A percentile compares a stretch with the other conserved stretches of the same genome.
Evolutionary conservation across 2,113 vertebrate genomes (phyloP).

Genomic region (Athene noctua): DNA sequence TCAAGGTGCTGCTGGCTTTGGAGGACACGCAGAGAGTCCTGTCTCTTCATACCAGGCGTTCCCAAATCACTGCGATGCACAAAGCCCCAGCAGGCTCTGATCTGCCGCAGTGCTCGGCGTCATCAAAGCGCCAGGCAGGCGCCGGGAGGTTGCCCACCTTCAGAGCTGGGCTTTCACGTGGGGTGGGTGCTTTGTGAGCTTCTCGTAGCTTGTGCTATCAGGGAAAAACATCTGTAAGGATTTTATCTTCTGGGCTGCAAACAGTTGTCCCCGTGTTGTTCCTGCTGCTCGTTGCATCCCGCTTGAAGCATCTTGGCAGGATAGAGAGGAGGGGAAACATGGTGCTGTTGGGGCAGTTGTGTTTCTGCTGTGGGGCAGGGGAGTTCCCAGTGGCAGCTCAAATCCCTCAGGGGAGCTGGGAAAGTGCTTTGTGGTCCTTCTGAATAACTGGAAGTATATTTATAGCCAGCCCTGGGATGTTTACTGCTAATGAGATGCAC

Average conservation of each 20-base stretch:
- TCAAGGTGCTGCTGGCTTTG: not conserved
- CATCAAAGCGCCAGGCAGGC: not conserved
- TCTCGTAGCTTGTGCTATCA: not conserved
- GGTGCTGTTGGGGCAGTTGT: not conserved
- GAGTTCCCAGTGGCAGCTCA: not conserved
- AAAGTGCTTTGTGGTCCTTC: not conserved
- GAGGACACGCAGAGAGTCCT: not conserved
- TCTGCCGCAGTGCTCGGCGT: not conserved
- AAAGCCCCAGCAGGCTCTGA: not conserved
- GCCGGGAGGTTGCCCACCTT: not conserved
- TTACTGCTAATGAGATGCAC: not conserved
- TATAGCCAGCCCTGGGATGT: not conserved
- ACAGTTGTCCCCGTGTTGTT: accelerated
- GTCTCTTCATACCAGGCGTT: not conserved
- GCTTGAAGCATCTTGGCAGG: not conserved
- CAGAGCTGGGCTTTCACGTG: not conserved
- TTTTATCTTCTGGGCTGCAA: not conserved
- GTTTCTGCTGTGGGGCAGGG: not conserved
- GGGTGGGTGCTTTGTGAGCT: not conserved
- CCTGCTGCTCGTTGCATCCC: not conserved
- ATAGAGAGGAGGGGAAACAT: accelerated
- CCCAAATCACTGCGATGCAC: not conserved
- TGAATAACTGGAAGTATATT: not conserved
- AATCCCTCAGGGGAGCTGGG: accelerated
- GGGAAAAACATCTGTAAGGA: not conserved